Evolutionary conservation across 1,140 invertebrate genomes (phyloP), one percentile per base, ranked within the genome.

Genomic region (Pogonomyrmex barbatus): DNA sequence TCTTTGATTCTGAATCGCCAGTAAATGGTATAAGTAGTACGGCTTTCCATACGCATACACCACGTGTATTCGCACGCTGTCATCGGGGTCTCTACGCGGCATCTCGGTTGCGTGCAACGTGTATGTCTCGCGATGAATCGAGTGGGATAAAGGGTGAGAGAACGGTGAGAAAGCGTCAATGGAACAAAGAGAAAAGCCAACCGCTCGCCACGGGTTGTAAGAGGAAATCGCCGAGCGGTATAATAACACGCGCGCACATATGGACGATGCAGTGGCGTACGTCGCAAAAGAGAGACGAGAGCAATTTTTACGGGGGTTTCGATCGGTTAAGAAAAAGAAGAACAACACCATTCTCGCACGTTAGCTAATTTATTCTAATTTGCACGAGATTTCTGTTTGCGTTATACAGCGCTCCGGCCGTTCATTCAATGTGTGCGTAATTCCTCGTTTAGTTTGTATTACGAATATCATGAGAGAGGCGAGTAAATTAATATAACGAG

Each of bases 161-260:
- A 75, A 63, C 52, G 79, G 79, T 73, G 68, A 83, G 79, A 83
- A 83, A 73, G 68, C 68, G n/a, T 73, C 68, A 75, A 83, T 83
- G 70, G 79, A 83, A 83, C 79, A 83, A 83, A 83, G 79, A 81
- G 63, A 73, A 83, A 83, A 83, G 79, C 79, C 54, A 75, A 75
- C 68, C 68, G 54, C 33, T 83, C 79, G 79, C 17, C 79, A 36
- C 42, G 68, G 36, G 68, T 73, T 83, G 42, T 36, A 73, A 75
- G 79, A 83, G 68, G 56, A 83, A 83, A 83, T 83, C 68, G 79
- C 50, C 50, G 78, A 33, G 65, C 68, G 8, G 33, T 36, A 30
- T 75, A 83, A 81, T 73, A 75, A 81, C 63, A 42, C 47, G 75
- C 62, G 42, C 77, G 33, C 50, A 30, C 65, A 47, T 65, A 68